phyloP scores from a whole-genome alignment of 2,888 invertebrate species.

The Drosophila nr. fundita region DNA sequence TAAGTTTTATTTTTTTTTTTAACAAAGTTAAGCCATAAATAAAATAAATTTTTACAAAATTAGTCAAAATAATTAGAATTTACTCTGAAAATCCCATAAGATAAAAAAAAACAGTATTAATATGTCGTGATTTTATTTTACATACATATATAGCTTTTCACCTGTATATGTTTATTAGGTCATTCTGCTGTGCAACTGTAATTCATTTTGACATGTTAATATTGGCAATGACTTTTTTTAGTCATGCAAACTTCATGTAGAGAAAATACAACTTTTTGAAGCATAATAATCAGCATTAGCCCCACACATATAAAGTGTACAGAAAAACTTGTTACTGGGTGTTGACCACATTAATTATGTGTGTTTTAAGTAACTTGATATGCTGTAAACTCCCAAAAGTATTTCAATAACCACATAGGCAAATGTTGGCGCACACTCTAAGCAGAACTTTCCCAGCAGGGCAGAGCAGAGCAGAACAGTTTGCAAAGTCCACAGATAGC shows the following conservation, averaged over 20 bases:
- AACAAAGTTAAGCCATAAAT: neutral
- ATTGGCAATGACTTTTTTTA: neutral
- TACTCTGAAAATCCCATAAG: neutral
- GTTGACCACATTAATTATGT: constrained; percentile 5
- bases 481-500: constrained; percentile 10
- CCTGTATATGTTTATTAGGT: neutral
- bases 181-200: neutral
- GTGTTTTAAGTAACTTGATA: constrained; percentile 2
- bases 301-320: neutral
- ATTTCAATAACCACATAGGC: constrained; percentile 23
- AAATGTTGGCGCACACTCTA: constrained; percentile 14
- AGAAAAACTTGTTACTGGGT: neutral
- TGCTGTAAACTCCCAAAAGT: constrained; percentile 9
- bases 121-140: neutral
- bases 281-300: neutral
- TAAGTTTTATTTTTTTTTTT: constrained; percentile 31
- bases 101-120: neutral
- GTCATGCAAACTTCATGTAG: neutral
- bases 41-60: neutral
- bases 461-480: neutral
- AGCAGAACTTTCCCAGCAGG: constrained; percentile 15
- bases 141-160: neutral
- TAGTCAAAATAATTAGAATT: neutral
- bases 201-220: neutral
- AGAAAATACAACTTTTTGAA: neutral